Conservation (phyloP, 2,113 vertebrate species). For the Corythornis vintsioides region DNA sequence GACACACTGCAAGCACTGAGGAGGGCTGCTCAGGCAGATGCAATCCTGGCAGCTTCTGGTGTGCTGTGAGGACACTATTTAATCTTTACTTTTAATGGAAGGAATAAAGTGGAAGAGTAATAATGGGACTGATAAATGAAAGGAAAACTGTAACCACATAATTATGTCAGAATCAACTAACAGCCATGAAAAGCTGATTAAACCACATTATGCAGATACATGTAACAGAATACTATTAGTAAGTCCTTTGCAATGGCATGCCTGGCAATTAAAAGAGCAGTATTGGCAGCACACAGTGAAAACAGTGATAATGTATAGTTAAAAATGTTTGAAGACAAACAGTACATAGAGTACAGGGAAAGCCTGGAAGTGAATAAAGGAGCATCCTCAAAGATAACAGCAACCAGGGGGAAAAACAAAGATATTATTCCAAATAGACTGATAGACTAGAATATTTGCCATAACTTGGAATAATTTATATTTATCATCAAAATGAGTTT, state of each 20-base stretch:
- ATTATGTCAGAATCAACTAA: conserved; percentile 57
- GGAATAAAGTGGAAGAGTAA: not conserved
- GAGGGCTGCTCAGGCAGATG: not conserved
- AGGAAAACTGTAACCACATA: conserved; percentile 53
- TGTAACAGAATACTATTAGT: conserved; percentile 43
- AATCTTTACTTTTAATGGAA: not conserved
- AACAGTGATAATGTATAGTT: conserved; percentile 37
- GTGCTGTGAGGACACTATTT: not conserved
- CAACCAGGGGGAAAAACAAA: not conserved
- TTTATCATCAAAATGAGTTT: not conserved
- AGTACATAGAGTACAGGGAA: not conserved
- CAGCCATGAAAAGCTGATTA: conserved; percentile 46
- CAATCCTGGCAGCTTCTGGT: not conserved
- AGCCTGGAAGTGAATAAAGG: not conserved
- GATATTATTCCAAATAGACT: not conserved
- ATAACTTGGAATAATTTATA: not conserved
- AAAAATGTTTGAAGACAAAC: conserved; percentile 50
- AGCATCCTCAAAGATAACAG: not conserved
- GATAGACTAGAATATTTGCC: not conserved
- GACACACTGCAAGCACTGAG: fast-evolving
- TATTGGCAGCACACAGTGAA: conserved; percentile 31
- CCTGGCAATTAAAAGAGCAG: conserved; percentile 31
- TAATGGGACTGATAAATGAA: conserved; percentile 38
- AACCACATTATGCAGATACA: conserved; percentile 49
- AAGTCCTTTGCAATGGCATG: conserved; percentile 4